These are phyloP conservation scores for Acestrorhynchus altus DNA, from an alignment of 2,797 vertebrate species.

Conservation along the genomic window DNA sequence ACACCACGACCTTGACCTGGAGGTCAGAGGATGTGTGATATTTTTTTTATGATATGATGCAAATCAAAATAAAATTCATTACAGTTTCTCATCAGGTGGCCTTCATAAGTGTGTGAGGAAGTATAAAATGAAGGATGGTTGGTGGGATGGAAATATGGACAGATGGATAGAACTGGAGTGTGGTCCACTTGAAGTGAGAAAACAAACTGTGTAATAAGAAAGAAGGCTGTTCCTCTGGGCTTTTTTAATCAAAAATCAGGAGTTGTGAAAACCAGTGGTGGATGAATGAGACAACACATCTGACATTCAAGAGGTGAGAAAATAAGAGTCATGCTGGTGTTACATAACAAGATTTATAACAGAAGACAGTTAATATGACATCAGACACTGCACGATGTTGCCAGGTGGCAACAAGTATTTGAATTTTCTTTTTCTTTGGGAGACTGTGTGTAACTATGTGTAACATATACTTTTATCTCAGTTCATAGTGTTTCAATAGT, in stretches of 20 bases:
- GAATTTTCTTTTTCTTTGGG: no score
- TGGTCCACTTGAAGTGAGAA: conserved; percentile 5
- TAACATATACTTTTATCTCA: no score
- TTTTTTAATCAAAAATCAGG: conserved; percentile 2
- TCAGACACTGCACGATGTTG: not conserved
- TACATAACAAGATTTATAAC: not conserved
- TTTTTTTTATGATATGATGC: not conserved
- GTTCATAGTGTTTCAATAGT: no score
- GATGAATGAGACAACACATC: not conserved
- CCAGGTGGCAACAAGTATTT: no score
- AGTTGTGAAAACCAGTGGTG: not conserved
- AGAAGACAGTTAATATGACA: not conserved
- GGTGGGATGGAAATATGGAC: conserved; percentile 10
- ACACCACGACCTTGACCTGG: not conserved
- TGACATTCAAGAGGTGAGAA: not conserved
- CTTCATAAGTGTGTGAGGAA: not conserved
- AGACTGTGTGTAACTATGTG: no score
- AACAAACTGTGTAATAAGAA: not conserved
- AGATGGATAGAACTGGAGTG: conserved; percentile 1
- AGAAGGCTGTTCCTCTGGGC: conserved; percentile 4
- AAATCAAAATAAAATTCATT: conserved; percentile 13
- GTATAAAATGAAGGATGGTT: not conserved
- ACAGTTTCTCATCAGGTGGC: not conserved
- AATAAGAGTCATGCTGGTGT: not conserved
- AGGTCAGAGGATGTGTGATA: not conserved